Percentiles rank a stretch among this genome's conserved stretches.
These are phyloP conservation scores for Leucozona laternaria DNA, from an alignment of 2,888 invertebrate species.

Conservation along the genomic window DNA sequence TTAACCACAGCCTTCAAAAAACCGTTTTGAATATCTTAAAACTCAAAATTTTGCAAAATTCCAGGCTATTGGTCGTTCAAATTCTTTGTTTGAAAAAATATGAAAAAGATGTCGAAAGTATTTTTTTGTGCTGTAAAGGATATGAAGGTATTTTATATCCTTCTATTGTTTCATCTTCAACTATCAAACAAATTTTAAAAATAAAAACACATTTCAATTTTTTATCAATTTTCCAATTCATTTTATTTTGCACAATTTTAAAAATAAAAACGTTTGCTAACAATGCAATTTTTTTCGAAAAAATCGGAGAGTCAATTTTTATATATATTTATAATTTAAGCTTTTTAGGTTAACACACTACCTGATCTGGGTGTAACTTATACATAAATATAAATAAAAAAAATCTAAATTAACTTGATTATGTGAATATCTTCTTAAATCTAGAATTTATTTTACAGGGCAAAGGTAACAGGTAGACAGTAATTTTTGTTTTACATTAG, in stretches of 20 bases:
- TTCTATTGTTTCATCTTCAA: too few relatives aligned
- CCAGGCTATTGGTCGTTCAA: too few relatives aligned
- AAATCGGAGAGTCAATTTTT: background rate
- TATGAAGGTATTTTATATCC: too few relatives aligned
- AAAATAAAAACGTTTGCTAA: background rate
- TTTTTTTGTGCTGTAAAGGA: too few relatives aligned
- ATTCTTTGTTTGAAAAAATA: too few relatives aligned
- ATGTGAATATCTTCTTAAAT: conserved; percentile 5
- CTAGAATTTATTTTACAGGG: background rate
- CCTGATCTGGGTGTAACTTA: background rate
- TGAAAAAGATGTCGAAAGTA: too few relatives aligned
- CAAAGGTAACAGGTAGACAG: conserved; percentile 49
- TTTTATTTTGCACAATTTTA: background rate
- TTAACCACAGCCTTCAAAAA: too few relatives aligned
- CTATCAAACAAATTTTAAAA: too few relatives aligned
- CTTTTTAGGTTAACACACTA: background rate
- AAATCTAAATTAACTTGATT: conserved; percentile 14
- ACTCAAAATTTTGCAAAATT: too few relatives aligned
- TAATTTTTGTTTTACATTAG: background rate
- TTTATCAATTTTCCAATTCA: background rate
- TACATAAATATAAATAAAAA: background rate
- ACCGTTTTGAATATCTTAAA: too few relatives aligned
- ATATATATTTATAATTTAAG: background rate
- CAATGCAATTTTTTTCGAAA: background rate
- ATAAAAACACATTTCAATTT: background rate